phyloP scores from a whole-genome alignment of 1,140 invertebrate species.

The Uloborus diversus region DNA sequence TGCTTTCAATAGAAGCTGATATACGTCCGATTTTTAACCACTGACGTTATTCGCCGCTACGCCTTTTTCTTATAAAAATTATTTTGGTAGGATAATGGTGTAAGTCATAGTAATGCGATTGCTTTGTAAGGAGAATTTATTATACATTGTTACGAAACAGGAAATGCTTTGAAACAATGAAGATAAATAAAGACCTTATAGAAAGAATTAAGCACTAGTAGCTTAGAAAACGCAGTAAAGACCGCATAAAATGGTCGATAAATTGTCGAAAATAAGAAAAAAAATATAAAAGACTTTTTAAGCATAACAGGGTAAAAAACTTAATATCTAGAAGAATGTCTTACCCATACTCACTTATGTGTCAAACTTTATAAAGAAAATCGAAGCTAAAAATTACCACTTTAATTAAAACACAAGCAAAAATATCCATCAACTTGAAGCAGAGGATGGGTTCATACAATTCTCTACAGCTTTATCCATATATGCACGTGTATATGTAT shows the following conservation, averaged over 20 bases:
- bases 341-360: too few species aligned
- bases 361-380: too few species aligned
- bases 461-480: too few species aligned
- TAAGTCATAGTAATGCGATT: constrained; percentile 18
- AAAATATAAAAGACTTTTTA: not conserved
- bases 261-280: not conserved
- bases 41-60: constrained; percentile 27
- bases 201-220: not conserved
- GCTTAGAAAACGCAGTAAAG: not conserved
- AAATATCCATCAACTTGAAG: too few species aligned
- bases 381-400: too few species aligned
- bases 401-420: too few species aligned
- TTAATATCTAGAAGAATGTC: too few species aligned
- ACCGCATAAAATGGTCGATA: not conserved
- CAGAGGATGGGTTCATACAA: too few species aligned
- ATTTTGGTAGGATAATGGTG: not conserved
- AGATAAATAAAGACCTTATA: not conserved
- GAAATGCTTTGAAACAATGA: not conserved
- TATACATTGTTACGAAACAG: not conserved
- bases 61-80: constrained; percentile 15
- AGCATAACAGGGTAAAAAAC: too few species aligned
- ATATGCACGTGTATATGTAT: too few species aligned
- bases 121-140: not conserved
- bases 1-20: constrained; percentile 2
- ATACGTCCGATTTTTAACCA: constrained; percentile 25